These are phyloP conservation scores for Cecropterus lyciades DNA, from an alignment of 1,140 invertebrate genomes.

Conservation along the genomic window DNA sequence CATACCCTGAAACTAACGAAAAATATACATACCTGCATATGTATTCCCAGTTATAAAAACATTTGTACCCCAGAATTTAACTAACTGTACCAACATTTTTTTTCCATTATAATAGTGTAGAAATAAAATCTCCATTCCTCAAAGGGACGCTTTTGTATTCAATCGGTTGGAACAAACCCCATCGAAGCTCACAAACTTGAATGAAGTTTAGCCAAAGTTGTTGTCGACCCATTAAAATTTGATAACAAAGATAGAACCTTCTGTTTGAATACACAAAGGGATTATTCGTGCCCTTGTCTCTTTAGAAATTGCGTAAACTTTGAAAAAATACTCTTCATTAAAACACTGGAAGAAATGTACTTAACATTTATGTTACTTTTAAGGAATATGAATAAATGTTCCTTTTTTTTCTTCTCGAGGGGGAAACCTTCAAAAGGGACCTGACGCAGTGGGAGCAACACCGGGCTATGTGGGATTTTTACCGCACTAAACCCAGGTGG, in stretches of 20 bases:
- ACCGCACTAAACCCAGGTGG: no score
- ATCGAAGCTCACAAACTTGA: slow-evolving; percentile 9
- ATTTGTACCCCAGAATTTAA: no score
- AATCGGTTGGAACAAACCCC: slow-evolving; percentile 8
- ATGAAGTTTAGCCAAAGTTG: slow-evolving; percentile 18
- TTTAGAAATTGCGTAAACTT: slow-evolving; percentile 17
- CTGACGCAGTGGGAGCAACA: no score
- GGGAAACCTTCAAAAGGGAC: no score
- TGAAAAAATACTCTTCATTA: slow-evolving; percentile 8
- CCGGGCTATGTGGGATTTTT: no score
- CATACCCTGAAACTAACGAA: no score
- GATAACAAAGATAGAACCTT: slow-evolving; percentile 15
- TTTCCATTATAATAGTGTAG: no score
- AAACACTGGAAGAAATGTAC: background rate
- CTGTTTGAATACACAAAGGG: slow-evolving; percentile 23
- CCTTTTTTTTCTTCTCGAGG: no score
- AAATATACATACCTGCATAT: no score
- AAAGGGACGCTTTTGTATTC: slow-evolving; percentile 10
- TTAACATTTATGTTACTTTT: slow-evolving; percentile 7
- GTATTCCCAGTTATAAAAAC: no score
- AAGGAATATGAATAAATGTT: background rate
- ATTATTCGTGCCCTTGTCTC: slow-evolving; percentile 9
- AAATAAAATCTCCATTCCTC: background rate
- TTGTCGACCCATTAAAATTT: slow-evolving; percentile 21
- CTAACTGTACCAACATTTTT: no score